phyloP scores from a whole-genome alignment of 2,888 invertebrate genomes.

The Steinernema scapterisci region DNA sequence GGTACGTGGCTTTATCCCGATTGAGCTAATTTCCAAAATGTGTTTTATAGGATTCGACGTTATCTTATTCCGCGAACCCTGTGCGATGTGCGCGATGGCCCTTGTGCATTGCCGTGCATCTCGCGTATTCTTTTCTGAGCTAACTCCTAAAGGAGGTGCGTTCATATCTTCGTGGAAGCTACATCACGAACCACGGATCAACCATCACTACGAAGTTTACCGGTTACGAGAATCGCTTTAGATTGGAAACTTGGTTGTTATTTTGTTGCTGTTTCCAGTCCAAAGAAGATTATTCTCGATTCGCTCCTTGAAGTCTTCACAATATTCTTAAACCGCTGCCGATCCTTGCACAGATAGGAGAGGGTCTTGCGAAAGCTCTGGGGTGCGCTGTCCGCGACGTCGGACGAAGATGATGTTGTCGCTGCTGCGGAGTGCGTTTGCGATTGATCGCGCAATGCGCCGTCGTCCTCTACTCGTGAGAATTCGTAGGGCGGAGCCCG shows the following conservation, averaged over 20 bases:
- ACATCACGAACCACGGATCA: constrained; percentile 41
- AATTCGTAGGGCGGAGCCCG: constrained; percentile 29
- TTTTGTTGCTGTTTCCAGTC: not conserved
- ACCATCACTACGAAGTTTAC: constrained; percentile 46
- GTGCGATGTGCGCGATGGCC: constrained; percentile 51
- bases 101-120: constrained; percentile 43
- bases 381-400: not conserved
- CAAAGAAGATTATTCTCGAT: not conserved
- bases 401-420: constrained; percentile 13
- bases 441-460: constrained; percentile 29
- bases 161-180: constrained; percentile 40
- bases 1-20: constrained; percentile 17
- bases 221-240: constrained; percentile 34
- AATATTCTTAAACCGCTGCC: not conserved
- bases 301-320: not conserved
- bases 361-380: constrained; percentile 21
- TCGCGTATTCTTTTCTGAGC: constrained; percentile 40
- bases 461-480: constrained; percentile 26
- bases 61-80: constrained; percentile 42
- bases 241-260: not conserved
- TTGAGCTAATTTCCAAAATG: not conserved
- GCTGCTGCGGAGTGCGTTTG: constrained; percentile 25
- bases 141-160: constrained; percentile 33
- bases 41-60: constrained; percentile 40
- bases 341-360: not conserved